Base-by-base conservation (phyloP, 2,113 vertebrate species). In the Balaeniceps rex region DNA sequence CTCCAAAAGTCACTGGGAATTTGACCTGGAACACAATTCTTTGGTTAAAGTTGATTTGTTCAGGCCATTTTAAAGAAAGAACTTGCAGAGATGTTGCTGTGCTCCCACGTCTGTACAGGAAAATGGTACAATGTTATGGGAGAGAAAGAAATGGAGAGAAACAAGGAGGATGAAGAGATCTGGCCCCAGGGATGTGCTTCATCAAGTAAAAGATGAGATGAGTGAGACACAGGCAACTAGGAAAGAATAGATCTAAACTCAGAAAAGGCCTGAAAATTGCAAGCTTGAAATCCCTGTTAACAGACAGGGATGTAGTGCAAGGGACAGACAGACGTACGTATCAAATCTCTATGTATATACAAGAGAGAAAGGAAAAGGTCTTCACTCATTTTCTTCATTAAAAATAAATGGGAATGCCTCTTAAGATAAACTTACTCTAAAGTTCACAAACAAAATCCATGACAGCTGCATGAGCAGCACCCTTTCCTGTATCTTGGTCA, bases 21-120 rank as follows among this genome's bases (percentile, higher is more conserved):
- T 24, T 65, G 22, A 52, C 11, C 14, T 2, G 0, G 69, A 40
- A 44, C 9, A 74, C 42, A 42, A 0, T 19, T 46, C 5, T 44
- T 64, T 31, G 6, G 57, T n/a, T 54, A 54, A 95, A 60, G 14
- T 13, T 63, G 11, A n/a, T 55, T 87, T 52, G 11, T 44, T 90
- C 11, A 6, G 58, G 24, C 7, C 7, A 22, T 79, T 74, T 57
- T 34, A 52, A 84, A 83, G 66, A n/a, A 87, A 51, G 29, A 31
- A 21, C 18, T 49, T 44, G 21, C 24, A 72, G n/a, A 79, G 13
- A 26, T 55, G 11, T 11, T 38, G 28, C 52, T 76, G 34, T 33
- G 12, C 12, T 52, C 21, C 29, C 36, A 44, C 0, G 0, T 5
- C 26, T 34, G 12, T n/a, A 33, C 23, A 25, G 19, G 18, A 34